These are phyloP conservation scores for Acanthochromis polyacanthus DNA, from an alignment of 2,113 vertebrate genomes.

Conservation along the genomic window DNA sequence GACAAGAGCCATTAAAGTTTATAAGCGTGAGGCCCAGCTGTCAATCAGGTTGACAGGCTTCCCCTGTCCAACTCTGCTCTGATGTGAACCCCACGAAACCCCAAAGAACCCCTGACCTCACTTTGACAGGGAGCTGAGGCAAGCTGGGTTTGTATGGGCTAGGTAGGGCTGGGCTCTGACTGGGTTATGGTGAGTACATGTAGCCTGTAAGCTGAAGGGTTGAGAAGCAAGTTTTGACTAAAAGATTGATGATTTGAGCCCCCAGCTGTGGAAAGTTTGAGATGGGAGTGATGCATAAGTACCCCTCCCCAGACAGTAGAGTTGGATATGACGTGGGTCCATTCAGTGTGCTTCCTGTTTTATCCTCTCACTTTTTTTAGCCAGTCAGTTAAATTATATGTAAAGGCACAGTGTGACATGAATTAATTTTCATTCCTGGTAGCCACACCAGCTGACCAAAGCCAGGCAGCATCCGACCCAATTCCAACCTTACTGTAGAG, in stretches of 20 bases:
- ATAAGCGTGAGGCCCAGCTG: conserved; percentile 77
- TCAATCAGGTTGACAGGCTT: conserved; percentile 80
- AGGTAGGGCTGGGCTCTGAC: conserved; percentile 18
- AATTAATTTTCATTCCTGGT: not conserved
- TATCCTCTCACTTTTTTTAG: not conserved
- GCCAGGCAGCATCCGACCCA: not conserved
- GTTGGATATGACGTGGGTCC: not conserved
- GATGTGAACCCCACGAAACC: conserved; percentile 66
- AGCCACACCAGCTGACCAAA: not conserved
- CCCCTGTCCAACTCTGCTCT: conserved; percentile 54
- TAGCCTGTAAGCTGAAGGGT: conserved; percentile 36
- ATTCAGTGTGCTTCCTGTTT: not conserved
- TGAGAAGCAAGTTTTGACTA: conserved; percentile 21
- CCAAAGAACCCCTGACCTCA: conserved; percentile 71
- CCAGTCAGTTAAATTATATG: not conserved
- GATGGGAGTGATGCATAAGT: conserved; percentile 33
- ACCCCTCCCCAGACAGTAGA: not conserved
- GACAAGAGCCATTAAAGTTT: conserved; percentile 86
- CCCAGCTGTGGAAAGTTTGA: conserved; percentile 3
- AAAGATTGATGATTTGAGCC: conserved; percentile 45
- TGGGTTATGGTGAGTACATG: conserved; percentile 25
- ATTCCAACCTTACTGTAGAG: not conserved
- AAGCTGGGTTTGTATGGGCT: conserved; percentile 35
- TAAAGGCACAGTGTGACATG: not conserved
- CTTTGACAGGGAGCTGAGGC: conserved; percentile 56